Evolutionary conservation across 2,113 vertebrate species (phyloP).

Genomic region (Platichthys stellatus): DNA sequence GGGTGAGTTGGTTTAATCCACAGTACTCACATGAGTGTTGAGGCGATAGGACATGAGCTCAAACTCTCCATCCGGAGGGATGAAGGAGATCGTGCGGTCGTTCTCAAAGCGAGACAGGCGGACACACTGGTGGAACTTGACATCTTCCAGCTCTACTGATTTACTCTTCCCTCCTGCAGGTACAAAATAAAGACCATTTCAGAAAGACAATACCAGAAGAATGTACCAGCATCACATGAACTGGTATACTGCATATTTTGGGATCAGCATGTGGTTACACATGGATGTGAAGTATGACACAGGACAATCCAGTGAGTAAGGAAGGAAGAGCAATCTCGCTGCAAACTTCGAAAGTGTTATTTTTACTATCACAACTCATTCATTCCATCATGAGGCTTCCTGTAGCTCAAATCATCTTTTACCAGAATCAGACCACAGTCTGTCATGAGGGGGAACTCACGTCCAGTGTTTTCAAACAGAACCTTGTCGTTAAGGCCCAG

Average conservation of each 20-base stretch:
- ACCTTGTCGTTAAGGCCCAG: slow-evolving; percentile 98
- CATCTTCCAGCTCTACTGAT: slow-evolving; percentile 90
- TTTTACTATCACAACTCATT: not conserved
- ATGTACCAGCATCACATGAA: not conserved
- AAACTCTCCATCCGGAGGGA: slow-evolving; percentile 90
- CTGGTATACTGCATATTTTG: not conserved
- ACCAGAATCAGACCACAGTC: not conserved
- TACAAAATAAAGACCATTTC: not conserved
- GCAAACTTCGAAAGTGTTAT: not conserved
- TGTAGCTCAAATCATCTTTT: not conserved
- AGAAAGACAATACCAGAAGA: not conserved
- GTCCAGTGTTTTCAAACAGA: slow-evolving; percentile 97
- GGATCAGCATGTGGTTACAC: not conserved
- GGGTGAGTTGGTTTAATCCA: not conserved
- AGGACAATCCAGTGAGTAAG: too few relatives aligned
- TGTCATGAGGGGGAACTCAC: slow-evolving; percentile 84
- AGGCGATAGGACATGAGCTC: slow-evolving; percentile 92
- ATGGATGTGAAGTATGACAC: too few relatives aligned
- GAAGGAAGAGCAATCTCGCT: too few relatives aligned
- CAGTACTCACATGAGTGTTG: slow-evolving; percentile 87
- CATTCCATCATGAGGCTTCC: not conserved
- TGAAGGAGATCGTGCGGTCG: slow-evolving; percentile 91
- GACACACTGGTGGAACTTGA: slow-evolving; percentile 92
- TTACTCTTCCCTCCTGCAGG: slow-evolving; percentile 89
- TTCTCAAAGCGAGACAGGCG: slow-evolving; percentile 92